These are phyloP conservation scores for Neosilurus hyrtlii DNA, from an alignment of 2,797 vertebrate species.

Conservation along the genomic window DNA sequence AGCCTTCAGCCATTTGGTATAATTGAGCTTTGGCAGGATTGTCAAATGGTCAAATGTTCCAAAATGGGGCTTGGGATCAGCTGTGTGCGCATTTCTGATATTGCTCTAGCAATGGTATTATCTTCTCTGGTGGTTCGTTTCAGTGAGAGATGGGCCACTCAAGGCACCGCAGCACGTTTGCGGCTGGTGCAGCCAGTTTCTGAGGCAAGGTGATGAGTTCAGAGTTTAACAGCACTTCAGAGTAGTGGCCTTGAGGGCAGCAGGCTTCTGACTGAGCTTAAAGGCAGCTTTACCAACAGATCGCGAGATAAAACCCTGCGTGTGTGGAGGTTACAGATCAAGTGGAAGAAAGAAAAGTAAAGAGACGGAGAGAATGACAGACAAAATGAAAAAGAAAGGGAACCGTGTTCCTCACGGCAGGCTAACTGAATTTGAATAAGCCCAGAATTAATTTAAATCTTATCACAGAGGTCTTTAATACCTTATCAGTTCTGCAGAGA, in stretches of 20 bases:
- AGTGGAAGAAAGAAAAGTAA: background rate
- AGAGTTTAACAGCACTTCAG: conserved; percentile 23
- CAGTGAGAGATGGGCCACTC: background rate
- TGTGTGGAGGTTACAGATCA: conserved; percentile 15
- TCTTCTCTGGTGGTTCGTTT: background rate
- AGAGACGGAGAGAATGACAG: conserved; percentile 6
- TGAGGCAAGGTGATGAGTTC: conserved; percentile 12
- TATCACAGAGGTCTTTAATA: conserved; percentile 70
- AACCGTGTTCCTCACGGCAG: conserved; percentile 62
- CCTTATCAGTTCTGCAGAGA: conserved; percentile 73
- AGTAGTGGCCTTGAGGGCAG: background rate
- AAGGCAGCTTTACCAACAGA: background rate
- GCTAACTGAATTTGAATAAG: conserved; percentile 67
- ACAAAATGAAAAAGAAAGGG: conserved; percentile 39
- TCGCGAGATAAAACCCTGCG: conserved; percentile 14
- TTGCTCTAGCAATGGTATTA: too few species aligned
- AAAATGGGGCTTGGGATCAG: too few species aligned
- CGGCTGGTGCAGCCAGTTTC: background rate
- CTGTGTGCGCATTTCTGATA: too few species aligned
- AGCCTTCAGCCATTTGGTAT: too few species aligned
- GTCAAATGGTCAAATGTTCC: too few species aligned
- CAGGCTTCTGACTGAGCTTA: conserved; percentile 4
- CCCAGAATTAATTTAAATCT: conserved; percentile 76
- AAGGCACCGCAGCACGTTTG: background rate
- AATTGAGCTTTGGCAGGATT: too few species aligned